phyloP scores from a whole-genome alignment of 2,888 invertebrate genomes.

The Brachynemurus nebulosus region DNA sequence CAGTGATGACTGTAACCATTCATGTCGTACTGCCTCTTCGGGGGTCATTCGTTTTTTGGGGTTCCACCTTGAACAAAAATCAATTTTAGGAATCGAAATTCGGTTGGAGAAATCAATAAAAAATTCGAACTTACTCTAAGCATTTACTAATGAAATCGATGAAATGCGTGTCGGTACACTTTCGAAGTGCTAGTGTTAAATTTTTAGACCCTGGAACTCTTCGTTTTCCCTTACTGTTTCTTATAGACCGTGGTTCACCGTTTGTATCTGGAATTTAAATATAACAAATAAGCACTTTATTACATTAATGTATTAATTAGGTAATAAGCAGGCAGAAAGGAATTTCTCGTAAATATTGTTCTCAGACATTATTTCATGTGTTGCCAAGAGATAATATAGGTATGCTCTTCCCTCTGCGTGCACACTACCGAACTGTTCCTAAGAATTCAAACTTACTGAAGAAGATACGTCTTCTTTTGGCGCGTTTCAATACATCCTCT shows the following conservation, averaged over 20 bases:
- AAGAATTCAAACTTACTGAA: conserved; percentile 49
- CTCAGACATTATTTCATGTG: not conserved
- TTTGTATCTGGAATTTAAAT: conserved; percentile 88
- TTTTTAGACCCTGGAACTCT: conserved; percentile 75
- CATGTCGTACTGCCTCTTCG: conserved; percentile 79
- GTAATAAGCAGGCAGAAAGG: too few species aligned
- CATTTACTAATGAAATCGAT: conserved; percentile 83
- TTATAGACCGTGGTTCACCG: conserved; percentile 79
- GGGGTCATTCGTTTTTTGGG: conserved; percentile 82
- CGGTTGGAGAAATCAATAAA: too few species aligned
- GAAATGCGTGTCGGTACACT: conserved; percentile 73
- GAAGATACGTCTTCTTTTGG: conserved; percentile 73
- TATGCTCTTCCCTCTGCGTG: too few species aligned
- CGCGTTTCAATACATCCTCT: conserved; percentile 68
- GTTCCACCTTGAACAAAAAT: conserved; percentile 59
- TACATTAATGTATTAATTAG: too few species aligned
- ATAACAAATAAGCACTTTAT: too few species aligned
- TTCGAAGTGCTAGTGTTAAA: conserved; percentile 61
- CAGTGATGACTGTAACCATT: conserved; percentile 58
- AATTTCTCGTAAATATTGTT: too few species aligned
- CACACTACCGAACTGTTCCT: not conserved
- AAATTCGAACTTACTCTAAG: conserved; percentile 58
- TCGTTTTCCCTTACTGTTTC: conserved; percentile 88
- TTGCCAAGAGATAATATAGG: not conserved
- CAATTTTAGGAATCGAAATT: not conserved